Evolutionary conservation across 2,113 vertebrate species (phyloP), one percentile per base, ranked within the genome.

Genomic region (Seriola dumerili): DNA sequence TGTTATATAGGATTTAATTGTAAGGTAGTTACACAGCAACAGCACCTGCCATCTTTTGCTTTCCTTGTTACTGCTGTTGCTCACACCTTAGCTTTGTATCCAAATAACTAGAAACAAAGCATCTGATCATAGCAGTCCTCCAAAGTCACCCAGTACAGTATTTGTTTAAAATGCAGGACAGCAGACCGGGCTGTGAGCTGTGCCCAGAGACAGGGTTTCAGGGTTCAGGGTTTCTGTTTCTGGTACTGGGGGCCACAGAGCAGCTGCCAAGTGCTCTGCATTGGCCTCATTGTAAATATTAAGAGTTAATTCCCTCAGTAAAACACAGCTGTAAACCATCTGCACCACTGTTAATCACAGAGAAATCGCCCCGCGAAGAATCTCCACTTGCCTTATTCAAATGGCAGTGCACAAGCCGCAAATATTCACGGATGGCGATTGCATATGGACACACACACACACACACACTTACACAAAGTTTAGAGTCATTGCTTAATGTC

Each of bases 281-380:
- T 86, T 88, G 88, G 90, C 85, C 94, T 95, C 93, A 91, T 91
- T 95, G 95, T 95, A 96, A 96, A 96, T 95, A 96, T 95, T 94
- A 96, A 77, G 89, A 94, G 91, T 94, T 91, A 94, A 96, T 96
- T 95, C 95, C 90, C 94, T 80, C 87, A 86, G 91, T 96, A 95
- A 95, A 96, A 93, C 93, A 93, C 95, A 95, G 94, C 95, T 95
- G 95, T 95, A 96, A 96, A 95, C 93, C 94, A 94, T 92, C 88
- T 91, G 89, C 85, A 90, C 80, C 42, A 67, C 84, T 93, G 92
- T 97, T 96, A 96, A 96, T 97, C 96, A 96, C 94, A 90, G 91
- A 84, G 90, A 93, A 95, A 92, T 86, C 64, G 65, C 91, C 91
- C 88, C 80, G 88, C 91, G 92, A 95, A 94, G 90, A 92, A 91